These are phyloP conservation scores for Megaceryle maxima DNA, from an alignment of 2,113 vertebrate species.

Conservation along the genomic window DNA sequence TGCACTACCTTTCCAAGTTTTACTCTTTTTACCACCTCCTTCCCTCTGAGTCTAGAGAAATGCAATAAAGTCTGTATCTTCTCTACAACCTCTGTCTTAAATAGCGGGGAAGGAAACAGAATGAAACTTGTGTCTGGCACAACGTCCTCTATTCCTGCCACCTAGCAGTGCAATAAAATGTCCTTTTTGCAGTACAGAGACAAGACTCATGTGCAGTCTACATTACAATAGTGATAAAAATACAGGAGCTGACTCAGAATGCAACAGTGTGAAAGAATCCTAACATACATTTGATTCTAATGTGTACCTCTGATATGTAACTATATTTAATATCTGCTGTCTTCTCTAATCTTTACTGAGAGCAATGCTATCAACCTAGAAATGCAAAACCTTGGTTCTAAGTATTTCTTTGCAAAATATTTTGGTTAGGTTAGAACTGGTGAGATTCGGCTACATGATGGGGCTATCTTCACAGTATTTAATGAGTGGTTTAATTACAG, in stretches of 20 bases:
- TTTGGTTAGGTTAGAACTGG: not conserved
- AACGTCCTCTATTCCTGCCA: not conserved
- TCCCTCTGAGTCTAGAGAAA: not conserved
- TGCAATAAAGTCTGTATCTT: not conserved
- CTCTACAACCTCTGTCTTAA: not conserved
- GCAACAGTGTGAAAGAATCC: not conserved
- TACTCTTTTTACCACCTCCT: not conserved
- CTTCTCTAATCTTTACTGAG: not conserved
- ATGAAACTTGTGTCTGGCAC: not conserved
- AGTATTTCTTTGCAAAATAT: conserved; percentile 1
- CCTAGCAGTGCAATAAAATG: not conserved
- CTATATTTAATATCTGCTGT: not conserved
- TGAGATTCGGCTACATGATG: not conserved
- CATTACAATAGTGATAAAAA: not conserved
- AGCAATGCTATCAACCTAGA: not conserved
- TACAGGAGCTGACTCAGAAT: not conserved
- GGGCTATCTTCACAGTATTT: not conserved
- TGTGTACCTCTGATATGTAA: not conserved
- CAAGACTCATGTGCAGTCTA: not conserved
- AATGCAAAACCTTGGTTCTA: not conserved
- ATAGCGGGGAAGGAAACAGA: not conserved
- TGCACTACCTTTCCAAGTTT: not conserved
- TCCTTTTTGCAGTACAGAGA: not conserved
- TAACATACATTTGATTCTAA: not conserved
- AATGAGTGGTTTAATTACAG: not conserved